Evolutionary conservation across 1,140 invertebrate genomes (phyloP).

Genomic region (Leptopilina clavipes): DNA sequence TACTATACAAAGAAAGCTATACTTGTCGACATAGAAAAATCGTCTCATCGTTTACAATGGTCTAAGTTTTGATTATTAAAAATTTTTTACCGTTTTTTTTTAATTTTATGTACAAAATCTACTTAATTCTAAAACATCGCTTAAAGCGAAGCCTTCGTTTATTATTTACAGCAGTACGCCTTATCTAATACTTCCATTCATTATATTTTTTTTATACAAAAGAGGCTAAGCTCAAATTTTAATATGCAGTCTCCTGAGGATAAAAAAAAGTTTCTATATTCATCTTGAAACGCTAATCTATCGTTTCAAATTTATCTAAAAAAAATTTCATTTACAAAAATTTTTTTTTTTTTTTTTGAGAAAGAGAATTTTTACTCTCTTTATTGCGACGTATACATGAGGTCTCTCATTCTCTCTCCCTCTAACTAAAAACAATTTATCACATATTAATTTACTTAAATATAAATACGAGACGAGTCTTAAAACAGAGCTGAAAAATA

Average conservation of each 20-base stretch:
- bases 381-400: conserved; percentile 1
- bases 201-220: conserved; percentile 24
- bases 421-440: conserved; percentile 30
- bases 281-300: not conserved
- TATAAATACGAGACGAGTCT: not conserved
- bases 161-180: not conserved
- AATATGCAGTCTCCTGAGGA: conserved; percentile 30
- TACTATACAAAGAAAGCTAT: conserved; percentile 2
- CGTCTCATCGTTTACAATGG: not conserved
- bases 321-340: not conserved
- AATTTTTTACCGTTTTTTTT: not conserved
- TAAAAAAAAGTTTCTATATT: not conserved
- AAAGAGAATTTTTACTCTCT: not conserved
- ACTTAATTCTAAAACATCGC: conserved; percentile 9
- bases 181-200: not conserved
- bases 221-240: not conserved
- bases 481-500: not conserved
- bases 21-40: conserved; percentile 1
- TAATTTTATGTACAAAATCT: conserved; percentile 19
- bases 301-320: conserved; percentile 14
- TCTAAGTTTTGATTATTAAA: conserved; percentile 17
- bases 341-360: not conserved
- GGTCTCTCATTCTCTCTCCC: conserved; percentile 25
- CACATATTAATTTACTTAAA: conserved; percentile 32
- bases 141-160: not conserved